phyloP scores from a whole-genome alignment of 2,888 invertebrate species.

The Philereme transversata region DNA sequence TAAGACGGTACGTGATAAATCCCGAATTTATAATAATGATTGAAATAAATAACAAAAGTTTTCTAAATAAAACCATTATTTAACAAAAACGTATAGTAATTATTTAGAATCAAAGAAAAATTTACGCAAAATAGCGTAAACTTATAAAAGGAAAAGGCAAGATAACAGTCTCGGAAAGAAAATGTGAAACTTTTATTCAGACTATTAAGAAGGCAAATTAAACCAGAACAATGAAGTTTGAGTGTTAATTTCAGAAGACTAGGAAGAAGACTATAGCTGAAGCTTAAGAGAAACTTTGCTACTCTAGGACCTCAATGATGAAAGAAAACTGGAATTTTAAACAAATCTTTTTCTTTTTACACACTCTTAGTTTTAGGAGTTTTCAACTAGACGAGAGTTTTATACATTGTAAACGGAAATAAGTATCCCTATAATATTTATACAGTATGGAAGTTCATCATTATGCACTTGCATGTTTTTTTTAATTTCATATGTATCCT shows the following conservation, averaged over 20 bases:
- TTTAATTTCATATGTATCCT: too few species aligned
- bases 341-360: not conserved
- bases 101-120: too few species aligned
- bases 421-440: too few species aligned
- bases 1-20: too few species aligned
- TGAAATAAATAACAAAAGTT: too few species aligned
- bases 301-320: not conserved
- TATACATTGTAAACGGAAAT: too few species aligned
- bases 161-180: constrained; percentile 14
- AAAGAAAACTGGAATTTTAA: not conserved
- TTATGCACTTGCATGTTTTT: too few species aligned
- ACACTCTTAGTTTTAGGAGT: not conserved
- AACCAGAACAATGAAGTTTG: constrained; percentile 50
- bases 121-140: too few species aligned
- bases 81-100: too few species aligned
- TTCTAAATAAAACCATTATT: too few species aligned
- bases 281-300: not conserved
- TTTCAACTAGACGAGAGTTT: not conserved
- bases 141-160: not conserved
- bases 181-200: constrained; percentile 50
- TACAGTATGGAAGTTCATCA: too few species aligned
- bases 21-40: too few species aligned
- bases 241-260: not conserved
- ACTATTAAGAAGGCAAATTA: constrained; percentile 52
- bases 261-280: not conserved